These are phyloP conservation scores for Drosophila falleni DNA, from an alignment of 2,888 invertebrate genomes.

Conservation along the genomic window DNA sequence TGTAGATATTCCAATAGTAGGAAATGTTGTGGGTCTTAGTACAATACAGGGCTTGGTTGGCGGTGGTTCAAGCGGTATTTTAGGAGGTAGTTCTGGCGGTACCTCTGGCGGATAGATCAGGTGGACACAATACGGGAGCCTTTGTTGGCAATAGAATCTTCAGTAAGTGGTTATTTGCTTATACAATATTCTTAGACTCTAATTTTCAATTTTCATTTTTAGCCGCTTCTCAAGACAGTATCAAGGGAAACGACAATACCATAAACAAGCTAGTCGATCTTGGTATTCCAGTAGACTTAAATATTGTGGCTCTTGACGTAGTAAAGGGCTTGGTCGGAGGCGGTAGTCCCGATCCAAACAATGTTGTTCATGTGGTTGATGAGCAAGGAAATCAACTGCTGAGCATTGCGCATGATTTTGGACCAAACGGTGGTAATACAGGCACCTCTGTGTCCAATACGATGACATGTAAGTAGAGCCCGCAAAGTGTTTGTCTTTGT, in stretches of 20 bases:
- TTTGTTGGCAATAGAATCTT: slow-evolving; percentile 18
- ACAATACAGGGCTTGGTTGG: neutral
- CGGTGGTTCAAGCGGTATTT: neutral
- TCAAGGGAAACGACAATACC: neutral
- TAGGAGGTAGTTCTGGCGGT: neutral
- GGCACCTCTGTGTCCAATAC: slow-evolving; percentile 30
- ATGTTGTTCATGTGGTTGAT: slow-evolving; percentile 40
- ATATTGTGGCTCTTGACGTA: too few relatives aligned
- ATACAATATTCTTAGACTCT: neutral
- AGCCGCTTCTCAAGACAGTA: neutral
- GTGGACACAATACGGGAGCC: slow-evolving; percentile 13
- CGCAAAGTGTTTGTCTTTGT: fast-evolving
- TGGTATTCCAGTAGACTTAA: too few relatives aligned
- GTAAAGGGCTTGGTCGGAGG: neutral
- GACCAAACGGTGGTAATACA: neutral
- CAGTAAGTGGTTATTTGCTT: neutral
- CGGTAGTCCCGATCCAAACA: slow-evolving; percentile 1
- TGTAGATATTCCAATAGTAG: neutral
- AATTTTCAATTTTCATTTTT: neutral
- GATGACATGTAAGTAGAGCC: slow-evolving; percentile 26
- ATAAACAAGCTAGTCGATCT: too few relatives aligned
- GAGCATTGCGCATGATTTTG: slow-evolving; percentile 32
- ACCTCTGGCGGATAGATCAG: neutral
- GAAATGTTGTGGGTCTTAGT: slow-evolving; percentile 7
- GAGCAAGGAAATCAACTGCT: slow-evolving; percentile 34